Percentiles rank a stretch among this genome's conserved stretches.
These are phyloP conservation scores for Patella ulyssiponensis DNA, from an alignment of 2,888 invertebrate genomes.

Conservation along the genomic window DNA sequence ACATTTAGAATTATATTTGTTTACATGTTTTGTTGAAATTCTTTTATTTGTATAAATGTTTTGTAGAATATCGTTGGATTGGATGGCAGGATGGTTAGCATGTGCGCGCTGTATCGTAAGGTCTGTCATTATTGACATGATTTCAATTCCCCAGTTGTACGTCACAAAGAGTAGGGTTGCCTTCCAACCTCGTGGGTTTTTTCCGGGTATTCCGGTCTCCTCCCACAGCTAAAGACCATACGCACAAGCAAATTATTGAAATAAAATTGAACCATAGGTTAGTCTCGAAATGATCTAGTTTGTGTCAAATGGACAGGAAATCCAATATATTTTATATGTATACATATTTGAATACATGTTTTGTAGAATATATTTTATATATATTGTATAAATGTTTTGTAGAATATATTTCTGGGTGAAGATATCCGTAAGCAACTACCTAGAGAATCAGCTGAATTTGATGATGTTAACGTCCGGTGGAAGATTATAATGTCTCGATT, in stretches of 20 bases:
- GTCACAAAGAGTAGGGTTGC: too few species aligned
- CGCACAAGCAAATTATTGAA: too few species aligned
- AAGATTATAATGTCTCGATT: conserved; percentile 77
- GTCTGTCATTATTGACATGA: too few species aligned
- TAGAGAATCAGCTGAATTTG: conserved; percentile 79
- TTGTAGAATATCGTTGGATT: neutral
- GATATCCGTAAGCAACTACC: conserved; percentile 90
- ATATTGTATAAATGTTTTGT: conserved; percentile 20
- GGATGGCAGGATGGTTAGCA: too few species aligned
- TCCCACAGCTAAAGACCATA: too few species aligned
- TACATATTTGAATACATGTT: neutral
- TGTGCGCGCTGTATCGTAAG: too few species aligned
- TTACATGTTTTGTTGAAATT: neutral
- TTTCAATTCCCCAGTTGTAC: too few species aligned
- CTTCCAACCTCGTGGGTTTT: too few species aligned
- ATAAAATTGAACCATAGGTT: too few species aligned
- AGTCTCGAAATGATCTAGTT: too few species aligned
- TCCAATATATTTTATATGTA: neutral
- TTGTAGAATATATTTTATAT: neutral
- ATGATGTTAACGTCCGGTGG: conserved; percentile 82
- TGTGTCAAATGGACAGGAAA: too few species aligned
- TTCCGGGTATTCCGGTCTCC: too few species aligned
- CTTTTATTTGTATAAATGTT: neutral
- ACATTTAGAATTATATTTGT: neutral
- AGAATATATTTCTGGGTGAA: conserved; percentile 89